Conservation (phyloP, 2,113 vertebrate species). For the Larimichthys polyactis region DNA sequence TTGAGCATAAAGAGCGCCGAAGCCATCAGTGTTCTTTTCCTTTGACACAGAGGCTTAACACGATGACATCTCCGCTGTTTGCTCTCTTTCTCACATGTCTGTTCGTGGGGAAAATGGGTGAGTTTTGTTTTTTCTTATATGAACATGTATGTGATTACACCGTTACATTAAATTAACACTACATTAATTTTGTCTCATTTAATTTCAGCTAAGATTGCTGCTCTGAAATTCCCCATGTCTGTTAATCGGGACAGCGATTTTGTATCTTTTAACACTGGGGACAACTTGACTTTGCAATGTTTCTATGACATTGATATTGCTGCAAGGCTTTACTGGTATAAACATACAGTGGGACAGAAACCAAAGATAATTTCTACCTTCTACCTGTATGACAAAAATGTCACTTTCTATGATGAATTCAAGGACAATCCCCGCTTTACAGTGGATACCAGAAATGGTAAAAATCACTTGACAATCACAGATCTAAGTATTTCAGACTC, state of each 20-base stretch:
- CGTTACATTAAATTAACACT: not conserved
- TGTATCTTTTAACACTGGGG: slow-evolving; percentile 29
- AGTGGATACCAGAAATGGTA: not conserved
- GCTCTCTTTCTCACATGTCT: not conserved
- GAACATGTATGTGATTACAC: not conserved
- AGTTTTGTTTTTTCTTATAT: not conserved
- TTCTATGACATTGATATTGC: not conserved
- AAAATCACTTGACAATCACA: slow-evolving; percentile 41
- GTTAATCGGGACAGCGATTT: not conserved
- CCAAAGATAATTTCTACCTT: slow-evolving; percentile 43
- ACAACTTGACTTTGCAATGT: slow-evolving; percentile 45
- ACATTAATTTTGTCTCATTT: not conserved
- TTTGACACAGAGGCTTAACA: not conserved
- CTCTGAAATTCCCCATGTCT: not conserved
- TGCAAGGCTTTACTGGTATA: slow-evolving; percentile 58
- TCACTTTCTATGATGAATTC: slow-evolving; percentile 40
- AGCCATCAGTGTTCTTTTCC: not conserved
- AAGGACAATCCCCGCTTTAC: slow-evolving; percentile 39
- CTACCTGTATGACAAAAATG: not conserved
- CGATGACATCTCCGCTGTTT: not conserved
- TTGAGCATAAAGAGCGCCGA: not conserved
- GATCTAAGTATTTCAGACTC: slow-evolving; percentile 52
- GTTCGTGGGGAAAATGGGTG: slow-evolving; percentile 4
- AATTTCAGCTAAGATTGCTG: not conserved
- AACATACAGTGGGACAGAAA: slow-evolving; percentile 59